Base-by-base conservation (phyloP, 2,113 vertebrate species). In the Eidolon helvum region DNA sequence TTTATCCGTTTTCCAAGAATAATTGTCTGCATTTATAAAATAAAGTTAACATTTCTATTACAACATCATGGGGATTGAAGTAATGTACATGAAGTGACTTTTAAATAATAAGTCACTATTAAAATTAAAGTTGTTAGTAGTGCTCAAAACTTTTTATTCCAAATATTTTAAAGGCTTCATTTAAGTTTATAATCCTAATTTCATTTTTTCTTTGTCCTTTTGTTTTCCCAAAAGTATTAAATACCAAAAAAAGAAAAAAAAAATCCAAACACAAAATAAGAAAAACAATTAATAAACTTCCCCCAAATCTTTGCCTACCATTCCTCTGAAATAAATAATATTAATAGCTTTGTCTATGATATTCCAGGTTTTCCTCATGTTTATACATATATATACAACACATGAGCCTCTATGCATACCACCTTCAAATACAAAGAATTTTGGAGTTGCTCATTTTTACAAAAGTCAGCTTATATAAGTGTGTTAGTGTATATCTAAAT, bases 101-200 rank as follows among this genome's bases (percentile, higher is more conserved):
- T 93, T 66, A 79, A 95, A 95, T 88, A 77, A 91, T 38, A 79
- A 95, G 84, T 84, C 74, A 4, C 33, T 57, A 57, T 68, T 86
- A 91, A 84, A 95, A 66, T 11, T 77, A 35, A 88, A 87, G 61
- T 90, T 92, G 88, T 91, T 88, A 83, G 24, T 68, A 91, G n/a
- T 75, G 1, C 45, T 84, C 16, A 96, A 87, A 75, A 57, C 57
- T 57, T 61, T 84, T 75, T 40, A 84, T 90, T 74, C 12, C 18
- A 97, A 95, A 43, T 86, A 77, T 87, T 89, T 43, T 68, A 92
- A 84, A 87, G 9, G 12, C 3, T 38, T 75, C 11, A 28, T 38
- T 63, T 74, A 75, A 72, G 50, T 50, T 50, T 50, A 50, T 16
- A 50, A 50, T 50, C 50, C 38, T 59, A 30, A 7, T 87, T 87